Percentiles rank a stretch among this genome's conserved stretches.
Conservation (phyloP, 2,888 invertebrate species). For the Cheilosia vernalis region DNA sequence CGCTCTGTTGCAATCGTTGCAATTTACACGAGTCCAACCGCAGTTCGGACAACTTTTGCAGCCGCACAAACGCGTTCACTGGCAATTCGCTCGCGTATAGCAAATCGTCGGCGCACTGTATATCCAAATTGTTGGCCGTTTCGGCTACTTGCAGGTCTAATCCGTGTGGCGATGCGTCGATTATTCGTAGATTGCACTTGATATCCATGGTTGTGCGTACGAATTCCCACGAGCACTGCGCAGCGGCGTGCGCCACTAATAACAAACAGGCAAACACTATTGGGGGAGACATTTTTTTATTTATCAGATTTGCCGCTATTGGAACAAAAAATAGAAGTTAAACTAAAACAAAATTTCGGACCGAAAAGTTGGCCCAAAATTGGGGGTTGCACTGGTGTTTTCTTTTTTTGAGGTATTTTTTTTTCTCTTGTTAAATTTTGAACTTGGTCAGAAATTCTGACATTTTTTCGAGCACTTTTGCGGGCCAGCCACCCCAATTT, state of each 20-base stretch:
- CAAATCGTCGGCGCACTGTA: conserved; percentile 91
- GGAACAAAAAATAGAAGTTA: conserved; percentile 25
- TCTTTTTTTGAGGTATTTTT: conserved; percentile 6
- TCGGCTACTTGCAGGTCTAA: conserved; percentile 85
- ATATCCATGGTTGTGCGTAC: conserved; percentile 83
- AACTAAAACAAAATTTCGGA: conserved; percentile 53
- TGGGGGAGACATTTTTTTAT: conserved; percentile 34
- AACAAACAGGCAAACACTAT: conserved; percentile 55
- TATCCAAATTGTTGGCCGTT: conserved; percentile 88
- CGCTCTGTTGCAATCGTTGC: conserved; percentile 88
- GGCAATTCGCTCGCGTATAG: conserved; percentile 90
- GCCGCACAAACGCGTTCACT: conserved; percentile 88
- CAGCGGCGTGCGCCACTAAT: conserved; percentile 63
- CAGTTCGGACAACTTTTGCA: conserved; percentile 90
- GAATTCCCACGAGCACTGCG: conserved; percentile 83
- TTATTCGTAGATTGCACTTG: conserved; percentile 82
- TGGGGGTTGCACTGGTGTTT: conserved; percentile 15
- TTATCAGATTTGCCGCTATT: conserved; percentile 3
- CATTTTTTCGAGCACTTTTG: conserved; percentile 73
- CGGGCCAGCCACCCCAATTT: conserved; percentile 67
- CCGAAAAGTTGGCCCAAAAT: conserved; percentile 47
- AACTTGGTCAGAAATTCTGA: conserved; percentile 53
- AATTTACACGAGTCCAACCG: conserved; percentile 92
- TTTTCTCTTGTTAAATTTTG: conserved; percentile 45
- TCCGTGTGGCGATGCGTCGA: conserved; percentile 78